phyloP scores from a whole-genome alignment of 1,140 invertebrate species.

The Drosophila novamexicana region DNA sequence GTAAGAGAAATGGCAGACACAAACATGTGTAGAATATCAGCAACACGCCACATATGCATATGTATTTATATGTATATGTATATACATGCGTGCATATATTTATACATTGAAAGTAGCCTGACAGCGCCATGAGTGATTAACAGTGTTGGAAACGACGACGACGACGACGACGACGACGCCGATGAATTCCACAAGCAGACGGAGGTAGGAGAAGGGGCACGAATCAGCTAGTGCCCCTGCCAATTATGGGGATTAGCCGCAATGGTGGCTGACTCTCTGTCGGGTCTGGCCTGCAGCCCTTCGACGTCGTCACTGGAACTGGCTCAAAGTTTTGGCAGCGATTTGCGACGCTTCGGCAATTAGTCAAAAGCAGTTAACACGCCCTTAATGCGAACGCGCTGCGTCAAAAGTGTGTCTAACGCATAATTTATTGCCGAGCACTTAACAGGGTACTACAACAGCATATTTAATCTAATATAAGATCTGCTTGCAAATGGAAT shows the following conservation, averaged over 20 bases:
- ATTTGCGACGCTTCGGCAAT: slow-evolving; percentile 53
- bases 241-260: slow-evolving; percentile 53
- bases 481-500: not conserved
- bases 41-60: slow-evolving; percentile 2
- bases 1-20: slow-evolving; percentile 11
- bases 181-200: not conserved
- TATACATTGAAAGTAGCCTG: slow-evolving; percentile 14
- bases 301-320: slow-evolving; percentile 1
- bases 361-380: slow-evolving; percentile 60
- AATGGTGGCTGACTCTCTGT: slow-evolving; percentile 18
- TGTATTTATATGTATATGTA: not conserved
- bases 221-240: slow-evolving; percentile 12
- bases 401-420: slow-evolving; percentile 35
- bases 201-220: not conserved
- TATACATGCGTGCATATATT: not conserved
- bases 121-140: slow-evolving; percentile 54
- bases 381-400: slow-evolving; percentile 35
- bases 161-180: not conserved
- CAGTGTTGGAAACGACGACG: slow-evolving; percentile 13
- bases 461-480: not conserved
- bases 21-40: slow-evolving; percentile 33
- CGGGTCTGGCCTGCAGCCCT: not conserved
- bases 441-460: slow-evolving; percentile 5
- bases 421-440: slow-evolving; percentile 38
- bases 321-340: slow-evolving; percentile 47